Conservation (phyloP, 1,140 invertebrate genomes). For the Brachionus sp. region DNA sequence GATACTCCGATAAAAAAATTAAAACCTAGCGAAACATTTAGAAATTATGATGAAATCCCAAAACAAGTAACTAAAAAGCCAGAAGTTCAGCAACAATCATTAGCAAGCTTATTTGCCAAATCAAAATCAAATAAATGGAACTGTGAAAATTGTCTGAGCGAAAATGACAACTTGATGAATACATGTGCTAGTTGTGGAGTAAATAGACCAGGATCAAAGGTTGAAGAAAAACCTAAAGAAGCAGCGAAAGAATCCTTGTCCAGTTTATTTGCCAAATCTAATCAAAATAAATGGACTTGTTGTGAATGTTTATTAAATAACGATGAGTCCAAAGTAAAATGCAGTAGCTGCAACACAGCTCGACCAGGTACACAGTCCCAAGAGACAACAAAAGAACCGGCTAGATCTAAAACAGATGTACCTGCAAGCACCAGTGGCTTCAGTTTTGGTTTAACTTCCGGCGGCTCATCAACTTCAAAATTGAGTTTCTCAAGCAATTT, state of each 20-base stretch:
- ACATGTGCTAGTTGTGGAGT: not conserved
- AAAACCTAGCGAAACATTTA: not conserved
- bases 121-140: not conserved
- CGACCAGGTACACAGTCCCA: not conserved
- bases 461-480: not conserved
- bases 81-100: not conserved
- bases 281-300: conserved; percentile 5
- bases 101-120: not conserved
- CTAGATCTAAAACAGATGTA: not conserved
- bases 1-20: not conserved
- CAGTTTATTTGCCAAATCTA: not conserved
- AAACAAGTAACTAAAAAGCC: not conserved
- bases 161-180: not conserved
- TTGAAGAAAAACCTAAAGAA: not conserved
- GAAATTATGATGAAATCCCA: not conserved
- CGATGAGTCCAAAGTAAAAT: not conserved
- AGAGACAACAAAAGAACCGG: not conserved
- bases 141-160: not conserved
- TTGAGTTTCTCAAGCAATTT: not conserved
- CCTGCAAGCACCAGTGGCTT: not conserved
- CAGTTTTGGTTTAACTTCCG: not conserved
- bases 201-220: not conserved
- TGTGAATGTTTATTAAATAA: not conserved
- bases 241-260: not conserved
- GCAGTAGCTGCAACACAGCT: not conserved